These are phyloP conservation scores for Limnephilus rhombicus DNA, from an alignment of 2,888 invertebrate genomes.

Conservation along the genomic window DNA sequence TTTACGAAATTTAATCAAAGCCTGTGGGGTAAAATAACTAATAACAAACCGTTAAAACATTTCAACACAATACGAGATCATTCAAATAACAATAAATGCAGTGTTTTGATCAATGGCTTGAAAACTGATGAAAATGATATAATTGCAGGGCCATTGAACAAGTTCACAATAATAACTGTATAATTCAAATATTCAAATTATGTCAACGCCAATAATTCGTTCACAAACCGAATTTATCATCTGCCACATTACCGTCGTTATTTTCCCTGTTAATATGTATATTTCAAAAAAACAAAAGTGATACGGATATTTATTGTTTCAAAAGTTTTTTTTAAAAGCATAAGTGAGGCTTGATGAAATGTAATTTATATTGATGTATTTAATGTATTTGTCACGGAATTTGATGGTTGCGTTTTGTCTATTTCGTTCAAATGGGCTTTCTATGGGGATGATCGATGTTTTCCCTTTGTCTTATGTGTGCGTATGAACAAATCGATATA, in stretches of 20 bases:
- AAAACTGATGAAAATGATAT: neutral
- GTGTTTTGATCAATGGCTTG: neutral
- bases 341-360: neutral
- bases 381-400: constrained; percentile 38
- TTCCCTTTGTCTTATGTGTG: constrained; percentile 35
- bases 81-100: neutral
- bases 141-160: neutral
- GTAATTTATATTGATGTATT: constrained; percentile 16
- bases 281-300: neutral
- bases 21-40: neutral
- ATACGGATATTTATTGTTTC: constrained; percentile 8
- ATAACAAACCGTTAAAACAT: neutral
- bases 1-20: neutral
- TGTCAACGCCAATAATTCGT: neutral
- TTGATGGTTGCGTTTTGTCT: constrained; percentile 29
- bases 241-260: neutral
- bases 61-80: neutral
- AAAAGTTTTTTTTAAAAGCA: constrained; percentile 3
- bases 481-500: constrained; percentile 44
- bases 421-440: constrained; percentile 19
- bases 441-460: constrained; percentile 25
- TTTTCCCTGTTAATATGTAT: neutral
- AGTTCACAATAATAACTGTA: neutral
- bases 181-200: constrained; percentile 5
- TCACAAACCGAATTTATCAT: constrained; percentile 12